Conservation (phyloP, 2,888 invertebrate genomes). For the Parapristionchus giblindavisi region DNA sequence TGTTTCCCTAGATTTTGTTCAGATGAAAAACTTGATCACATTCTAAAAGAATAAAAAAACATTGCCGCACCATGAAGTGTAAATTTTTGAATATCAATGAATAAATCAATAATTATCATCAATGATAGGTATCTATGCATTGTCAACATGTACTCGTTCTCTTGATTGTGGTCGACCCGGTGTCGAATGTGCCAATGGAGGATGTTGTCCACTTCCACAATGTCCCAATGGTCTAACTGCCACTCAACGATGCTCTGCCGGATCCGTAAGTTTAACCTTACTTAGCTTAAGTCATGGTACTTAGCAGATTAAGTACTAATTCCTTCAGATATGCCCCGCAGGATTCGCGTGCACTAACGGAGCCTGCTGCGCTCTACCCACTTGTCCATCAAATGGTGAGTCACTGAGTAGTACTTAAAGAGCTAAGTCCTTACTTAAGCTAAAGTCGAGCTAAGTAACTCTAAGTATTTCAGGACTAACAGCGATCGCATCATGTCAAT, state of each 20-base stretch:
- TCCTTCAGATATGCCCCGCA: conserved; percentile 15
- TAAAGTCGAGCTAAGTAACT: neutral
- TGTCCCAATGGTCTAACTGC: conserved; percentile 63
- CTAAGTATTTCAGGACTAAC: conserved; percentile 5
- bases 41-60: too few species aligned
- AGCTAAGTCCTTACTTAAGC: neutral
- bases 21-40: too few species aligned
- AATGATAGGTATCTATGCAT: conserved; percentile 33
- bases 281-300: neutral
- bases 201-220: conserved; percentile 63
- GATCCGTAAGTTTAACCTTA: conserved; percentile 32
- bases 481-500: conserved; percentile 28
- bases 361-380: conserved; percentile 61
- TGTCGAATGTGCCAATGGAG: conserved; percentile 48
- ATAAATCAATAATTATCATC: too few species aligned
- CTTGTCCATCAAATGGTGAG: conserved; percentile 45
- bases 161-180: conserved; percentile 59
- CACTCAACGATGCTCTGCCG: conserved; percentile 50
- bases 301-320: neutral
- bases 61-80: too few species aligned
- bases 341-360: conserved; percentile 52
- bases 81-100: too few species aligned
- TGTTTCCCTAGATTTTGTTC: neutral
- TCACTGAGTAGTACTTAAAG: neutral
- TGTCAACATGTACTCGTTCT: conserved; percentile 50